These are phyloP conservation scores for Eristalis arbustorum DNA, from an alignment of 2,888 invertebrate species.

Conservation along the genomic window DNA sequence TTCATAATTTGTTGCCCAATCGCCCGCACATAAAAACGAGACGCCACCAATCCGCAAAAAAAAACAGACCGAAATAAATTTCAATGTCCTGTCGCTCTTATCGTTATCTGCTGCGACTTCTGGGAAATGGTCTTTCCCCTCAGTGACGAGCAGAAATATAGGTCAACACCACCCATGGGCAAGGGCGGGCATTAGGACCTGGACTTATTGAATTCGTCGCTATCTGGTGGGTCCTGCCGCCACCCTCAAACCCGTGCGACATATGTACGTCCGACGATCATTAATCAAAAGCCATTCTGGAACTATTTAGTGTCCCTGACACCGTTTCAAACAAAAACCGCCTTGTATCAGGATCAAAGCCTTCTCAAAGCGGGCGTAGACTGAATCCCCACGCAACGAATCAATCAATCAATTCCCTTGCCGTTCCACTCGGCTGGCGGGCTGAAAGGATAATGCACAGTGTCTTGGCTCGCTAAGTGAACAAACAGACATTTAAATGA, in stretches of 20 bases:
- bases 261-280: neutral
- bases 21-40: neutral
- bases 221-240: neutral
- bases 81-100: neutral
- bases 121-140: neutral
- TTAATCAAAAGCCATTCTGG: constrained; percentile 16
- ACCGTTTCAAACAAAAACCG: constrained; percentile 16
- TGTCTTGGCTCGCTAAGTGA: constrained; percentile 16
- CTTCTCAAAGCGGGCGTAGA: neutral
- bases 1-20: neutral
- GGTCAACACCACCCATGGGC: neutral
- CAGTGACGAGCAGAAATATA: neutral
- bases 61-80: neutral
- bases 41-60: neutral
- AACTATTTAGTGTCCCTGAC: constrained; percentile 17
- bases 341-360: constrained; percentile 1
- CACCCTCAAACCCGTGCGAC: neutral
- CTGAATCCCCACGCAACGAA: neutral
- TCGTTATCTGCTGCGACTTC: neutral
- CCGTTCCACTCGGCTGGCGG: neutral
- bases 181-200: neutral
- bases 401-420: neutral
- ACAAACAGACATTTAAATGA: constrained; percentile 48
- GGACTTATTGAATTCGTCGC: neutral
- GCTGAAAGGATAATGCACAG: neutral